These are phyloP conservation scores for Stomatorhinus ivindoensis DNA, from an alignment of 2,113 vertebrate species.

Conservation along the genomic window DNA sequence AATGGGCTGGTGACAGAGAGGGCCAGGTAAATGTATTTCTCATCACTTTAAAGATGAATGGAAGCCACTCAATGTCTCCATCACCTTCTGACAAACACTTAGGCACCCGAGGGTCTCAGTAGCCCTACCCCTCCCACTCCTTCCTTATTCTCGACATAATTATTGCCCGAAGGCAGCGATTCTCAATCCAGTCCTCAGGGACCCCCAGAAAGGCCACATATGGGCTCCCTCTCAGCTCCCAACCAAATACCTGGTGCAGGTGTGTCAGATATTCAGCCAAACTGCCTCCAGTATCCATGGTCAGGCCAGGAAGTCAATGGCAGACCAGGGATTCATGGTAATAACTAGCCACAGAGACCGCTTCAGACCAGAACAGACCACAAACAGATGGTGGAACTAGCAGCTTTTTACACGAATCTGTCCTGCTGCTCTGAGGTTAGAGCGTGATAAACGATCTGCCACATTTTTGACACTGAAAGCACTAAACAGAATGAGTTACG, in stretches of 20 bases:
- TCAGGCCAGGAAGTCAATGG: background rate
- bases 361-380: background rate
- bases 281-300: background rate
- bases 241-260: background rate
- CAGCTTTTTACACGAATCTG: background rate
- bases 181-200: background rate
- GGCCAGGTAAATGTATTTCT: background rate
- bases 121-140: background rate
- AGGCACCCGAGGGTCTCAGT: background rate
- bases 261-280: background rate
- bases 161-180: background rate
- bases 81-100: conserved; percentile 41
- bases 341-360: background rate
- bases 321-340: background rate
- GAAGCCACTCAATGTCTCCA: conserved; percentile 35
- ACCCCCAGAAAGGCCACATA: background rate
- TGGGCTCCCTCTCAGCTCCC: background rate
- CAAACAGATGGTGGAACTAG: background rate
- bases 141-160: background rate
- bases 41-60: conserved; percentile 27
- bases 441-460: background rate
- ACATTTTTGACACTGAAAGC: background rate
- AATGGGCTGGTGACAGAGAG: background rate
- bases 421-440: background rate
- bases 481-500: background rate